phyloP scores from a whole-genome alignment of 2,113 vertebrate genomes.

The Coptodon rendalli region DNA sequence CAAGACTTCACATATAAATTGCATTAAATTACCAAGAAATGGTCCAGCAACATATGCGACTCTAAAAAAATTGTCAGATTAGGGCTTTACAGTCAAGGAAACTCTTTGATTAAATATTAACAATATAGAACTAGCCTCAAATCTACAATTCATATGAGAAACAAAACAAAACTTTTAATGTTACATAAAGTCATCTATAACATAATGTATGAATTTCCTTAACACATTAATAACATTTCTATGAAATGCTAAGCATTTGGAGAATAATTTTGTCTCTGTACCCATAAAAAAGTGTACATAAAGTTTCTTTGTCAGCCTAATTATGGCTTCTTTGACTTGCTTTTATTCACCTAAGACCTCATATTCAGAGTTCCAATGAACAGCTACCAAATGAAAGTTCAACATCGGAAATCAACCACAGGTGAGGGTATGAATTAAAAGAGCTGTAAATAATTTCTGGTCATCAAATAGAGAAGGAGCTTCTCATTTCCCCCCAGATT shows the following conservation, averaged over 20 bases:
- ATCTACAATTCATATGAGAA: not conserved
- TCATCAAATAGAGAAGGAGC: not conserved
- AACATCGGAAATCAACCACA: not conserved
- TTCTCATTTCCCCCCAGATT: not conserved
- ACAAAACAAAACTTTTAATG: not conserved
- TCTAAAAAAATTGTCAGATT: not conserved
- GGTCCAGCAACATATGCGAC: not conserved
- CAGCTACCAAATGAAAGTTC: not conserved
- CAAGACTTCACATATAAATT: slow-evolving; percentile 4
- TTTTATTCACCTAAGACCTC: not conserved
- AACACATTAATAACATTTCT: not conserved
- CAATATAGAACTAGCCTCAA: not conserved
- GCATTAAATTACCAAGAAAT: slow-evolving; percentile 1
- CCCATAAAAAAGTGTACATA: not conserved
- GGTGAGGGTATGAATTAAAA: not conserved
- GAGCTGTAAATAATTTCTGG: not conserved
- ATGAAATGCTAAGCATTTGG: not conserved
- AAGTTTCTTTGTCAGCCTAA: not conserved
- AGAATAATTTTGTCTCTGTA: not conserved
- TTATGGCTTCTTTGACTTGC: not conserved
- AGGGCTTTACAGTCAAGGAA: not conserved
- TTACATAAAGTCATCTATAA: not conserved
- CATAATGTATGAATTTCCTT: not conserved
- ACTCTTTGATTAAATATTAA: slow-evolving; percentile 8
- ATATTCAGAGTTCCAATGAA: not conserved